Conservation (phyloP, 2,113 vertebrate species). For the Alouatta palliata region DNA sequence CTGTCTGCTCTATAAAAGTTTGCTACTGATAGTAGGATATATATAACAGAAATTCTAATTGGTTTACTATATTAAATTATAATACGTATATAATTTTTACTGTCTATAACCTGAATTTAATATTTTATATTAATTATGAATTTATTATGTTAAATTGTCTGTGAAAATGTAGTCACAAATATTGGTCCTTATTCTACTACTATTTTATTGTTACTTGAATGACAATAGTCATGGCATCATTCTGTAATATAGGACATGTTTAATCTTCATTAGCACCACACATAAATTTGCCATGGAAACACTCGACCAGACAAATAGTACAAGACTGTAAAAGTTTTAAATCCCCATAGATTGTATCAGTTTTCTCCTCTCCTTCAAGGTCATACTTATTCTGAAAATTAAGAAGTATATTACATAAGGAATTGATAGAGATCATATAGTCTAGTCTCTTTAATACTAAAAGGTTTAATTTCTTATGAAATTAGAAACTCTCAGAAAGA, state of each 20-base stretch:
- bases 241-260: neutral
- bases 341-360: neutral
- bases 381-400: constrained; percentile 67
- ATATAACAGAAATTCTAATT: neutral
- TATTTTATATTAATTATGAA: neutral
- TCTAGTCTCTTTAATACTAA: constrained; percentile 58
- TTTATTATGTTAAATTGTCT: neutral
- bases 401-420: constrained; percentile 41
- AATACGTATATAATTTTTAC: neutral
- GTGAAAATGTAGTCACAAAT: neutral
- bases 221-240: neutral
- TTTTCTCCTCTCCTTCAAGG: constrained; percentile 61
- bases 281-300: neutral
- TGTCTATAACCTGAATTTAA: neutral
- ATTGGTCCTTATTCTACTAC: neutral
- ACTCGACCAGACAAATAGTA: neutral
- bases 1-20: neutral
- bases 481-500: constrained; percentile 70
- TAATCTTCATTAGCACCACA: constrained; percentile 23
- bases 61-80: neutral
- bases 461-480: constrained; percentile 64
- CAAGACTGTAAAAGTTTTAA: constrained; percentile 46
- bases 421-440: constrained; percentile 58
- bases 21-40: neutral
- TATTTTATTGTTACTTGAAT: neutral